Evolutionary conservation across 2,113 vertebrate genomes (phyloP).

Genomic region (Tragelaphus imberbis): DNA sequence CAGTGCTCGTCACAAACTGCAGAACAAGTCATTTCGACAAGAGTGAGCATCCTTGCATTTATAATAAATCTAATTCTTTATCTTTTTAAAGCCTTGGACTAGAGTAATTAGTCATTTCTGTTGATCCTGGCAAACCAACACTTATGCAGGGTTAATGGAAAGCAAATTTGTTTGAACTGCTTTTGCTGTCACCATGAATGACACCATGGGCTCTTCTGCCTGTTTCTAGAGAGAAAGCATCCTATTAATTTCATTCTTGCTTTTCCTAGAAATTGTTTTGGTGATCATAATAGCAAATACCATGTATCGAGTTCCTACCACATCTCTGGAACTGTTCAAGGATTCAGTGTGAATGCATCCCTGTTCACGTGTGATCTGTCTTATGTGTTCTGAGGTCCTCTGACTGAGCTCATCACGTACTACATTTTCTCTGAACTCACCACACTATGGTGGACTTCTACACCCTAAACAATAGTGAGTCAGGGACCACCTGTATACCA

Average conservation of each 20-base stretch:
- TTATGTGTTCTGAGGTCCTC: background rate
- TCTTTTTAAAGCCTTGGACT: constrained; percentile 58
- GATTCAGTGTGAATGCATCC: background rate
- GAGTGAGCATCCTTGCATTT: constrained; percentile 9
- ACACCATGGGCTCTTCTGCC: background rate
- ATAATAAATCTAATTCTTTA: constrained; percentile 58
- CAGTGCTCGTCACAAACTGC: constrained; percentile 12
- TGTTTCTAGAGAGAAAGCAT: background rate
- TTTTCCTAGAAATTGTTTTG: background rate
- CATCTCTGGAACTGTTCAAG: background rate
- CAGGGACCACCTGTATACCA: background rate
- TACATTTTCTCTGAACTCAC: background rate
- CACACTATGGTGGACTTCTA: accelerated
- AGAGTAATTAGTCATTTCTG: constrained; percentile 71
- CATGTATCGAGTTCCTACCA: background rate
- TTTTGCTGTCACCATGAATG: background rate
- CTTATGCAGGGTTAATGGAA: constrained; percentile 21
- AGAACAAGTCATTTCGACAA: constrained; percentile 22
- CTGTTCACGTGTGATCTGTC: background rate
- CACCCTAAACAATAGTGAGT: background rate
- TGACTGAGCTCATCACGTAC: accelerated
- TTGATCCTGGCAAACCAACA: constrained; percentile 30
- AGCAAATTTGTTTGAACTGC: constrained; percentile 2
- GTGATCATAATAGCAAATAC: background rate
- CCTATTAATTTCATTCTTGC: background rate